A percentile compares a stretch with the other conserved stretches of the same genome.
Conservation (phyloP, 2,113 vertebrate species). For the Epinephelus fuscoguttatus region DNA sequence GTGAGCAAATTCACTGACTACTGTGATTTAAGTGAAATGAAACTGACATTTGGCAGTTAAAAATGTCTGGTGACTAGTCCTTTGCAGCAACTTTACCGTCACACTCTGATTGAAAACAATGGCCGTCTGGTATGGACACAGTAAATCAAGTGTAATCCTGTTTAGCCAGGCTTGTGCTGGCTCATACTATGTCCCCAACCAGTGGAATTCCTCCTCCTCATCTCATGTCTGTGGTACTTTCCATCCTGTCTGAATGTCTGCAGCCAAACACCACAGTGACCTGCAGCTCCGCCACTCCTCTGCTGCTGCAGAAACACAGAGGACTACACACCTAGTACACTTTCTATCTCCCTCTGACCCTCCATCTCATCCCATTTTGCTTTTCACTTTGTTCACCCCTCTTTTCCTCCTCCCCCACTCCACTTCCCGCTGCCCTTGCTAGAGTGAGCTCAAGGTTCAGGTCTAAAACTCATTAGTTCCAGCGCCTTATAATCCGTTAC, state of each 20-base stretch:
- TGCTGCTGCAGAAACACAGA: not conserved
- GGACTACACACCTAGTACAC: not conserved
- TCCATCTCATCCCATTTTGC: not conserved
- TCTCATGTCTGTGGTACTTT: not conserved
- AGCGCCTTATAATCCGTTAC: conserved; percentile 67
- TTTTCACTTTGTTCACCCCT: not conserved
- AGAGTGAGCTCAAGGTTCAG: conserved; percentile 29
- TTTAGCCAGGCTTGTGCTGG: conserved; percentile 1
- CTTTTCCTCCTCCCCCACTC: not conserved
- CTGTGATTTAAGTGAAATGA: not conserved
- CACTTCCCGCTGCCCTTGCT: not conserved
- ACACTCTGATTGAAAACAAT: conserved; percentile 25
- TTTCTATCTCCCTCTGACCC: not conserved
- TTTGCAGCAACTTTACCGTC: conserved; percentile 7
- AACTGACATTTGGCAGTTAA: not conserved
- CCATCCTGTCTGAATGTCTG: not conserved
- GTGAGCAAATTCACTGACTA: not conserved
- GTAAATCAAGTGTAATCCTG: conserved; percentile 25
- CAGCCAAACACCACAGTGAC: conserved; percentile 1
- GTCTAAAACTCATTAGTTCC: conserved; percentile 72
- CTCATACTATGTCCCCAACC: conserved; percentile 2
- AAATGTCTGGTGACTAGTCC: not conserved
- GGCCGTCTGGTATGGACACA: not conserved
- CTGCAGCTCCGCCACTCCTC: not conserved
- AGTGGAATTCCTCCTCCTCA: not conserved